Evolutionary conservation across 2,113 vertebrate species (phyloP), one percentile per base, ranked within the genome.

Genomic region (Heloderma charlesbogerti): DNA sequence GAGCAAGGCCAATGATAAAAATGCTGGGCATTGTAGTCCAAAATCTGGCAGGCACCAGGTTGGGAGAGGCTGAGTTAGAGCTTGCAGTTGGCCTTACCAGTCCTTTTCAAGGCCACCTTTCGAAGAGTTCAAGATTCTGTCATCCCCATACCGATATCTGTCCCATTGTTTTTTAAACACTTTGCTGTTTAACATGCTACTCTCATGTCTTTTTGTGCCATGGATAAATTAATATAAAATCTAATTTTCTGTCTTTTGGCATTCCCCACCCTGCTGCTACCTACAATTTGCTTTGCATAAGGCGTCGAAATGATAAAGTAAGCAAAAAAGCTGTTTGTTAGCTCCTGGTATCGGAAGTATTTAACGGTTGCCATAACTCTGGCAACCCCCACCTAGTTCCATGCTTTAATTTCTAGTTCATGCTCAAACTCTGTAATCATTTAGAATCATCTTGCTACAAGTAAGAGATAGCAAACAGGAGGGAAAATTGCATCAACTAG

Each of bases 381-480:
- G 29, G 63, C 75, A 79, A 69, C 43, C n/a, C 31, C 60, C 13
- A 88, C 57, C 34, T 74, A 88, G 74, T 75, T 71, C 89, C 91
- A 67, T 48, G 48, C 37, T 60, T 40, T 78, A 67, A 67, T 85
- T 51, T 79, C 84, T 86, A 94, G 75, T 87, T 85, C 79, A 74
- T 63, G 63, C 81, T 95, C 85, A 57, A 1, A 0, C 7, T 78
- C 87, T 89, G 89, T 63, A 91, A 95, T 92, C 86, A n/a, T 89
- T 93, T 94, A 45, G 27, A 93, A 93, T 88, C 85, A 92, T 91
- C 86, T 89, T 84, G 92, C 90, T 90, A 89, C 48, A 95, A n/a
- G 91, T 78, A 94, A 91, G 92, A 95, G 92, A 90, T 54, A 93
- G 86, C 83, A 92, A 95, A 84, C 69, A 89, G 89, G 86, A 54